These are phyloP conservation scores for Falco cherrug DNA, from an alignment of 2,797 vertebrate species.

Conservation along the genomic window DNA sequence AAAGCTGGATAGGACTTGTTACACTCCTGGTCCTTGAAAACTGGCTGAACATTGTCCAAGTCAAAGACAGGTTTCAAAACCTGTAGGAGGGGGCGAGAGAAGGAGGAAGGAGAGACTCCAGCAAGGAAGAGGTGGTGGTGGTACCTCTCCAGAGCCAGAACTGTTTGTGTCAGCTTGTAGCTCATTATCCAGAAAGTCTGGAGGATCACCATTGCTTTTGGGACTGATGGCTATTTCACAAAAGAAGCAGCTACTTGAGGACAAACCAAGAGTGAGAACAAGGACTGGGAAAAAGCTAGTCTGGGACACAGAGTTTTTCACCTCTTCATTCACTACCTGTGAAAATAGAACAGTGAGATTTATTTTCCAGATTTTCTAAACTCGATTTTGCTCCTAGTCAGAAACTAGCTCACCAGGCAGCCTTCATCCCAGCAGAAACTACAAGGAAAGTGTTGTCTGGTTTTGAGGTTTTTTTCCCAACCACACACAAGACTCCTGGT, in stretches of 20 bases:
- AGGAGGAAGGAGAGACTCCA: neutral
- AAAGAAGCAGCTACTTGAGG: neutral
- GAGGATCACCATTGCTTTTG: neutral
- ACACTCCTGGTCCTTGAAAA: neutral
- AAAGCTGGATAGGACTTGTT: rapidly evolving
- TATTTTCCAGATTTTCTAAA: neutral
- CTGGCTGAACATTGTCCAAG: neutral
- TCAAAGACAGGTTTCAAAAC: neutral
- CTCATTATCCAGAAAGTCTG: neutral
- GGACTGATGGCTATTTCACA: neutral
- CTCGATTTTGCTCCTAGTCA: neutral
- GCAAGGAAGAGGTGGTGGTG: neutral
- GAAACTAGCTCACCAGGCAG: neutral
- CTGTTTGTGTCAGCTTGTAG: neutral
- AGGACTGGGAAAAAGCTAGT: neutral
- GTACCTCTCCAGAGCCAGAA: neutral
- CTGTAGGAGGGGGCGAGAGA: neutral
- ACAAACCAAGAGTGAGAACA: neutral
- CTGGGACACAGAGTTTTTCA: neutral
- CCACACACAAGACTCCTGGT: neutral
- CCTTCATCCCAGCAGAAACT: neutral
- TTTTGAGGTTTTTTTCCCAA: neutral
- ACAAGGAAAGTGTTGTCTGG: neutral
- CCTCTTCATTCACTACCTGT: neutral
- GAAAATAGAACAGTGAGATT: neutral